phyloP scores from a whole-genome alignment of 2,113 vertebrate genomes.

The Naja naja region DNA sequence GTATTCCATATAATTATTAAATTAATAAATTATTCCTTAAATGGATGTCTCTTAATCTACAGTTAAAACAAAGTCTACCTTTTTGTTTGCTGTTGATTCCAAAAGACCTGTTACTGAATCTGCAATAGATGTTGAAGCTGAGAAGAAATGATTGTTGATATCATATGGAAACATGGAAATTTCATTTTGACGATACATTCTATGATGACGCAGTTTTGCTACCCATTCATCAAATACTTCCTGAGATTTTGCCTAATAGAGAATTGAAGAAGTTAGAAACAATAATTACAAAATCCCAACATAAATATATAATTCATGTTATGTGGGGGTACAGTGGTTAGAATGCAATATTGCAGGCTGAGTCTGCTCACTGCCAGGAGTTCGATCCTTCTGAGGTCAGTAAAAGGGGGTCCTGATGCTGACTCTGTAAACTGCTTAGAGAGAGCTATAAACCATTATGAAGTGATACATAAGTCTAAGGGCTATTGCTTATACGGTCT shows the following conservation, averaged over 20 bases:
- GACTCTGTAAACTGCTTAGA: background rate
- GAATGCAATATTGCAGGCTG: background rate
- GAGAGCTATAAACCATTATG: background rate
- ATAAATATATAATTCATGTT: background rate
- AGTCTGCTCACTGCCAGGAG: background rate
- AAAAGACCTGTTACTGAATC: slow-evolving; percentile 72
- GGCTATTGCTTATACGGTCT: background rate
- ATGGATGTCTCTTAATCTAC: slow-evolving; percentile 30
- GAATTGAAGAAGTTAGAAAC: background rate
- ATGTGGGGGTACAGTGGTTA: background rate
- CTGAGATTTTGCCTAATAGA: slow-evolving; percentile 85
- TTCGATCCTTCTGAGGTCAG: background rate
- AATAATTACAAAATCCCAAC: background rate
- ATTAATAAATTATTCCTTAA: slow-evolving; percentile 15
- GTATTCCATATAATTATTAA: slow-evolving; percentile 5
- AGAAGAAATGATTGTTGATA: slow-evolving; percentile 78
- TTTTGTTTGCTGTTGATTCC: slow-evolving; percentile 76
- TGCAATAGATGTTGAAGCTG: slow-evolving; percentile 64
- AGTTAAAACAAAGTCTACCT: slow-evolving; percentile 70
- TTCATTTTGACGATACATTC: slow-evolving; percentile 94
- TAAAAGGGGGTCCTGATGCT: background rate
- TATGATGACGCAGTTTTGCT: slow-evolving; percentile 88
- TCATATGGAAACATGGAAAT: slow-evolving; percentile 91
- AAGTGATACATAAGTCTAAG: background rate
- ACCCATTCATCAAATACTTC: slow-evolving; percentile 97